phyloP scores from a whole-genome alignment of 1,140 invertebrate species.

The Euborellia annulipes region DNA sequence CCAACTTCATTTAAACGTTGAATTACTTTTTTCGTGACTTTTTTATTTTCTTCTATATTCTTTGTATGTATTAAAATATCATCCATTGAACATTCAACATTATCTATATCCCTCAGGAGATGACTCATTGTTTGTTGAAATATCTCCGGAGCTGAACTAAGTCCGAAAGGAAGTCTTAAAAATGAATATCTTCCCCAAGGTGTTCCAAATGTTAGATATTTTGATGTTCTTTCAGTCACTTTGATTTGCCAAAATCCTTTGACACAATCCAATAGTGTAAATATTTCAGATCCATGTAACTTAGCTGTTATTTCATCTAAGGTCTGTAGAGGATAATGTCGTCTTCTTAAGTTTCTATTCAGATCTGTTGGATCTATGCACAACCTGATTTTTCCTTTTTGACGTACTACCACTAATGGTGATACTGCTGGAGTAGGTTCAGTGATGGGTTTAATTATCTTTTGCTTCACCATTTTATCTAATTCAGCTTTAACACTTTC shows the following conservation, averaged over 20 bases:
- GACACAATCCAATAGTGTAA: slow-evolving; percentile 7
- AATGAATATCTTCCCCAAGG: slow-evolving; percentile 20
- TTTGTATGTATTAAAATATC: not conserved
- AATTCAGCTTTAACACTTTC: slow-evolving; percentile 8
- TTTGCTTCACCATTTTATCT: slow-evolving; percentile 4
- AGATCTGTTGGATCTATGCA: slow-evolving; percentile 6
- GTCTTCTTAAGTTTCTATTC: slow-evolving; percentile 7
- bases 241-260: slow-evolving; percentile 10
- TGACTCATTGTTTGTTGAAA: slow-evolving; percentile 19
- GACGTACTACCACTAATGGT: slow-evolving; percentile 5
- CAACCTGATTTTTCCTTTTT: slow-evolving; percentile 6
- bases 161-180: slow-evolving; percentile 20
- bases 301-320: slow-evolving; percentile 7
- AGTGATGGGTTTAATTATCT: slow-evolving; percentile 6
- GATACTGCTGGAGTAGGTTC: slow-evolving; percentile 9
- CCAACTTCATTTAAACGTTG: not conserved
- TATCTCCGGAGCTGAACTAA: slow-evolving; percentile 15
- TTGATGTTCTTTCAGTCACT: slow-evolving; percentile 4
- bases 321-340: slow-evolving; percentile 6
- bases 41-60: too few relatives aligned
- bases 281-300: slow-evolving; percentile 5
- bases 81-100: slow-evolving; percentile 3
- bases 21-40: too few relatives aligned
- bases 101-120: slow-evolving; percentile 10
- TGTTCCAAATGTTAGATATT: slow-evolving; percentile 17